Base-by-base conservation (phyloP, 2,888 invertebrate species). In the Philopedon plagiatum region DNA sequence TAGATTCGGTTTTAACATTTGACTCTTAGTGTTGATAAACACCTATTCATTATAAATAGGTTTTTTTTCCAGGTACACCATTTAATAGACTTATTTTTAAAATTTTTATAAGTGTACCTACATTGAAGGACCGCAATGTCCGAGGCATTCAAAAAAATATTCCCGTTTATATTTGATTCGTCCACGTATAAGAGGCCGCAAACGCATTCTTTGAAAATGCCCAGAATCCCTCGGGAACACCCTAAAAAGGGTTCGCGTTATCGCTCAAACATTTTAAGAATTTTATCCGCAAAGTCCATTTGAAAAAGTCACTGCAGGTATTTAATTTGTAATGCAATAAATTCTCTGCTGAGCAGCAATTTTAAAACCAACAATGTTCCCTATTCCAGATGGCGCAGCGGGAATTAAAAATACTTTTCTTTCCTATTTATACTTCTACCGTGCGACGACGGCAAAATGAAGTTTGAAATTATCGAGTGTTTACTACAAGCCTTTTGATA, bases 301-400 rank as follows among this genome's bases (percentile, higher is more conserved):
- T 60, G 60, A 60, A 71, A 54, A 51, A 51, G 60, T 19, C 15
- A 58, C 58, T 54, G 51, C 56, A 68, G 54, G 68, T 68, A 68
- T 69, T 69, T 69, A 69, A 69, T 69, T 69, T 69, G 57, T 34
- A 56, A 56, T 29, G 44, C 69, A 41, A 69, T 69, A 69, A 69
- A 69, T 69, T 69, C 37, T 37, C 37, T 37, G 26, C 54, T 32
- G 41, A 9, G 58, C 26, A 41, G 58, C 41, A 58, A 58, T 58
- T 58, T 58, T 58, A 41, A 58, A 58, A 15, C 58, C 58, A 23
- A 39, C 41, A 58, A 26, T 41, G 58, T 41, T 15, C 13, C 13
- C 51, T 13, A 32, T 41, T 58, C 9, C 23, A n/a, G 58, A 41
- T 26, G n/a, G 26, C 23, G 11, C 23, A 58, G n/a, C 41, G 18